Conservation (phyloP, 2,797 vertebrate genomes). For the Astyanax mexicanus region DNA sequence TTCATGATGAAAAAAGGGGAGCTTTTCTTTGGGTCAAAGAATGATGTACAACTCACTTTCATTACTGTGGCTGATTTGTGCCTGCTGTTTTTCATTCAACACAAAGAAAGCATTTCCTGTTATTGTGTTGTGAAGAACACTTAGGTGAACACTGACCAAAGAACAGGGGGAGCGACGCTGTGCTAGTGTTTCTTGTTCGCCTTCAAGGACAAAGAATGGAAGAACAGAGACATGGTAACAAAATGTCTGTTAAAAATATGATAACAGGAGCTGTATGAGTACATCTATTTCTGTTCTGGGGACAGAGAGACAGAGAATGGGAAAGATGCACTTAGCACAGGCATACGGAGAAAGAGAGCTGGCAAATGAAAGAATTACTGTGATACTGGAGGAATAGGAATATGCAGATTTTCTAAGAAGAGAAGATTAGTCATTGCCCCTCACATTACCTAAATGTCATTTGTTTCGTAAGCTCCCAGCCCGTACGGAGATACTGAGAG, state of each 20-base stretch:
- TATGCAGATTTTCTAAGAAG: constrained; percentile 38
- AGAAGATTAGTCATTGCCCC: constrained; percentile 32
- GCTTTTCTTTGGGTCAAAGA: too few relatives aligned
- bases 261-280: not conserved
- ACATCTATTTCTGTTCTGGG: not conserved
- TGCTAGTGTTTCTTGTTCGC: not conserved
- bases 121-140: not conserved
- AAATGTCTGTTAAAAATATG: not conserved
- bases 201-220: not conserved
- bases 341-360: not conserved
- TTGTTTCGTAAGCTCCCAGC: constrained; percentile 27
- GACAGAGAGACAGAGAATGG: not conserved
- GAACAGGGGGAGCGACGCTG: not conserved
- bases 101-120: not conserved
- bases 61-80: not conserved
- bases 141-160: not conserved
- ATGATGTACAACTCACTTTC: not conserved
- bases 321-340: not conserved
- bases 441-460: constrained; percentile 42
- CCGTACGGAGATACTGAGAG: constrained; percentile 10
- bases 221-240: not conserved
- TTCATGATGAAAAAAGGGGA: too few relatives aligned
- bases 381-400: constrained; percentile 34
- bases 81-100: not conserved
- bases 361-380: constrained; percentile 27